Evolutionary conservation across 2,113 vertebrate species (phyloP).

Genomic region (Scolopax mira): DNA sequence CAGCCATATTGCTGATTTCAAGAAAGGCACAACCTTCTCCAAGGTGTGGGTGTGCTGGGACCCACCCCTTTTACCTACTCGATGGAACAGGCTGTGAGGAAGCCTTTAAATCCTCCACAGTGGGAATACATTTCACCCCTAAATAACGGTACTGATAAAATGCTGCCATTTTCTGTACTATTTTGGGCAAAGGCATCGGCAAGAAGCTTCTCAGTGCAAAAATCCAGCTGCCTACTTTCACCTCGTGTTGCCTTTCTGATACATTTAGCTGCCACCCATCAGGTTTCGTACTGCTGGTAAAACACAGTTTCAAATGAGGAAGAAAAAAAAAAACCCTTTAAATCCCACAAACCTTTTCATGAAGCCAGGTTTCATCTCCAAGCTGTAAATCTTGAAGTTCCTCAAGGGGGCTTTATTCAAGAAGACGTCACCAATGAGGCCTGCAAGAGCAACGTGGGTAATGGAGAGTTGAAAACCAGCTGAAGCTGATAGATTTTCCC

Average conservation of each 20-base stretch:
- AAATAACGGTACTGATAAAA: background rate
- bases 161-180: background rate
- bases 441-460: slow-evolving; percentile 58
- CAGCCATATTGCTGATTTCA: background rate
- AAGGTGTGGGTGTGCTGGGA: background rate
- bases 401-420: slow-evolving; percentile 75
- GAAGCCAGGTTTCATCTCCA: slow-evolving; percentile 79
- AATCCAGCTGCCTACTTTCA: background rate
- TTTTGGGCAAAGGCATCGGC: background rate
- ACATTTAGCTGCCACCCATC: background rate
- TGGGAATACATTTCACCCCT: background rate
- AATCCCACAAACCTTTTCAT: slow-evolving; percentile 70
- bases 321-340: background rate
- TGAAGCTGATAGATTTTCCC: slow-evolving; percentile 26
- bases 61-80: background rate
- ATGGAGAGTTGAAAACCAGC: slow-evolving; percentile 12
- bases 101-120: background rate
- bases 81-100: background rate
- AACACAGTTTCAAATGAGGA: background rate
- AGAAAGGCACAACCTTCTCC: background rate
- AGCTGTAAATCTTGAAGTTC: slow-evolving; percentile 80
- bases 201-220: background rate
- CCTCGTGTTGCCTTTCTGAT: background rate
- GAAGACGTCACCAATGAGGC: slow-evolving; percentile 78
- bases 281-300: background rate